Conservation (phyloP, 2,113 vertebrate species). For the Epinephelus fuscoguttatus region DNA sequence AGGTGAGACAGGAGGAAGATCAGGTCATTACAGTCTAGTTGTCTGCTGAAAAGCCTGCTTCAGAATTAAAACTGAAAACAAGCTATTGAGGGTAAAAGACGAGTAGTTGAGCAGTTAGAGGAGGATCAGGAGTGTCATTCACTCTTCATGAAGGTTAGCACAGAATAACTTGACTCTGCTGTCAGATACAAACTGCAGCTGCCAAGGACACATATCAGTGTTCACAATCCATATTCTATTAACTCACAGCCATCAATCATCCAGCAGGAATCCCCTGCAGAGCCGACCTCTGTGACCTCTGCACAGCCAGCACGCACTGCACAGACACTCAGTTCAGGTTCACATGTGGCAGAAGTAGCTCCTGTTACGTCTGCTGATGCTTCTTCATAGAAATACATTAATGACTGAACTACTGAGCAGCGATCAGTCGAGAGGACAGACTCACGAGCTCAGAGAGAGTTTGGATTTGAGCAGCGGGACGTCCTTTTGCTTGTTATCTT, state of each 20-base stretch:
- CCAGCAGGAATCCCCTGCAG: slow-evolving; percentile 31
- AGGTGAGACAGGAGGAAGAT: too few relatives aligned
- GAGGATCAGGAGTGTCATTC: too few relatives aligned
- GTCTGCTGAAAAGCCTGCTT: too few relatives aligned
- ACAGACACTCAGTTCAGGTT: too few relatives aligned
- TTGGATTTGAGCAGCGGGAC: not conserved
- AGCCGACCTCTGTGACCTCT: slow-evolving; percentile 29
- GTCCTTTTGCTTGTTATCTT: not conserved
- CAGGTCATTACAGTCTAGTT: too few relatives aligned
- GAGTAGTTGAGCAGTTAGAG: too few relatives aligned
- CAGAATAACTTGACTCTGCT: not conserved
- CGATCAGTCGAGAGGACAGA: not conserved
- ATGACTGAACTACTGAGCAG: not conserved
- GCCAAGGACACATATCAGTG: slow-evolving; percentile 42
- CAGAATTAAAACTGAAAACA: too few relatives aligned
- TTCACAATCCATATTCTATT: slow-evolving; percentile 66
- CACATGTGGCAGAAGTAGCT: not conserved
- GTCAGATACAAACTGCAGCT: slow-evolving; percentile 36
- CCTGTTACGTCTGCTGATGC: not conserved
- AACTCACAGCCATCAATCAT: slow-evolving; percentile 59
- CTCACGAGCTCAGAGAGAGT: not conserved
- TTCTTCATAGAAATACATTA: not conserved
- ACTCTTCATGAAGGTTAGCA: not conserved
- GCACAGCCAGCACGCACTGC: rapidly evolving
- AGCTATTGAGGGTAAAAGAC: too few relatives aligned